These are phyloP conservation scores for Hydrophis major DNA, from an alignment of 2,797 vertebrate species.

Conservation along the genomic window DNA sequence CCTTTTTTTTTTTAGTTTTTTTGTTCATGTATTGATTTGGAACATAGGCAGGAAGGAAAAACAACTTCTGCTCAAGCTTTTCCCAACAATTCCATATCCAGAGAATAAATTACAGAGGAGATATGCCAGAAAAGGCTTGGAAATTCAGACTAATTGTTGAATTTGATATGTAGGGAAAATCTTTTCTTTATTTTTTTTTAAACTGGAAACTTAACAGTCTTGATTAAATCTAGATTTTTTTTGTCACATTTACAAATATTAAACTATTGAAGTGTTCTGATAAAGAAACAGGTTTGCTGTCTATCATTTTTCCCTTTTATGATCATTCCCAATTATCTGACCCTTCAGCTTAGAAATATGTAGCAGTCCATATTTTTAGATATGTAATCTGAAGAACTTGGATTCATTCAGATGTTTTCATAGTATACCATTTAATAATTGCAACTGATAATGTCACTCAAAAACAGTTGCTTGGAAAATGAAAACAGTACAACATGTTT, in stretches of 20 bases:
- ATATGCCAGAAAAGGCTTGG: background rate
- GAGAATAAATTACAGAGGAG: background rate
- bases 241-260: background rate
- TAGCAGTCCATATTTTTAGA: background rate
- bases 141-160: background rate
- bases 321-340: background rate
- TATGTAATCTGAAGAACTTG: constrained; percentile 11
- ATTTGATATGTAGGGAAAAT: background rate
- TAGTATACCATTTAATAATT: constrained; percentile 54
- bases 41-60: background rate
- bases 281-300: background rate
- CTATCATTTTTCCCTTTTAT: background rate
- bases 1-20: background rate
- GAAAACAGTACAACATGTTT: constrained; percentile 60
- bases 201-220: background rate
- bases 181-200: background rate
- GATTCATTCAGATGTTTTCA: constrained; percentile 40
- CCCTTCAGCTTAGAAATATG: background rate
- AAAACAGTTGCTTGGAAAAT: constrained; percentile 68
- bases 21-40: background rate
- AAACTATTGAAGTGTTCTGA: background rate
- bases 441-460: constrained; percentile 69
- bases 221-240: background rate
- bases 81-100: background rate
- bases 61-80: background rate